Evolutionary conservation across 2,113 vertebrate genomes (phyloP), one percentile per base, ranked within the genome.

Genomic region (Ictidomys tridecemlineatus): DNA sequence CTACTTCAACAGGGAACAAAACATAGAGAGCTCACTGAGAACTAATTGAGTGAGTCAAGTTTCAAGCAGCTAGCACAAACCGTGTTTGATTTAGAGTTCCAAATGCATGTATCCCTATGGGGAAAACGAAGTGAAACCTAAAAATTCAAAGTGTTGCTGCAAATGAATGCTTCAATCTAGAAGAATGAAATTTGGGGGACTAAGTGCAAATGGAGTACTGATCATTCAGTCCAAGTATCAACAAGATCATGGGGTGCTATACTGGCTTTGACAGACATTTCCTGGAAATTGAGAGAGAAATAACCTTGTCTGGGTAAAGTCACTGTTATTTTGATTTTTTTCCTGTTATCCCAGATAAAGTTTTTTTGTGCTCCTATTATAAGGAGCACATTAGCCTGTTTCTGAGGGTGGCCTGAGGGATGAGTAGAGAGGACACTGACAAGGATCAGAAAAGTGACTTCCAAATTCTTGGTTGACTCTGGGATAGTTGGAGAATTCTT

Each of bases 261-360:
- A 9, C 22, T 69, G 45, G 37, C 10, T 32, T 53, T 83, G 78
- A 48, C 70, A 77, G 61, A 45, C 72, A 72, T 95, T 65, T 73
- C 63, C 69, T 94, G 79, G 45, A 78, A 73, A n/a, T 34, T 17
- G 85, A 92, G 56, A 87, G 61, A 91, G 37, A 37, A 82, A 61
- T 45, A 85, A 67, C 32, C 18, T 85, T 56, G 28, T 82, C 69
- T 93, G 80, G 9, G 61, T 16, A 37, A 63, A 82, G 28, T 17
- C 26, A 73, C 61, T 13, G 37, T 83, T 22, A 1, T 32, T 39
- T 63, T 18, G 34, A 78, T 17, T 2, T 37, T 63, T 63, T 24
- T 45, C 20, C 51, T 85, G 51, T 58, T 83, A 78, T 42, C 39
- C 11, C 63, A 37, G 63, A 16, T 58, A 78, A 80, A 90, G 37